Evolutionary conservation across 2,797 vertebrate species (phyloP).

Genomic region (Furcifer pardalis): DNA sequence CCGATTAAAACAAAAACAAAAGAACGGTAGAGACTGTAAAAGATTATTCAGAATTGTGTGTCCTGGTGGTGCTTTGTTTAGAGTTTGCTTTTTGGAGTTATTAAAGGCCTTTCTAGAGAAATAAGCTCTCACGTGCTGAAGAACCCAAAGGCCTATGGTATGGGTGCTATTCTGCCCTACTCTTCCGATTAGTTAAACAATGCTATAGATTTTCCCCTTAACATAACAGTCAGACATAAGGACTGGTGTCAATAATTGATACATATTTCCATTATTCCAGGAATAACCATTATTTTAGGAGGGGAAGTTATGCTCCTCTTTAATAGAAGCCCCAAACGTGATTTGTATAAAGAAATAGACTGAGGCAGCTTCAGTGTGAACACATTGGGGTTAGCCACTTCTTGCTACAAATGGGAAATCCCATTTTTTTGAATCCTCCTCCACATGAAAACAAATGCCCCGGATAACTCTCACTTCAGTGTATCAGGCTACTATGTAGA

Average conservation of each 20-base stretch:
- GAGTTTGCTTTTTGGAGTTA: constrained; percentile 29
- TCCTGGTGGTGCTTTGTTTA: constrained; percentile 58
- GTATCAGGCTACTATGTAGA: neutral
- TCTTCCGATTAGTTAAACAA: neutral
- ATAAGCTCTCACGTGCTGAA: neutral
- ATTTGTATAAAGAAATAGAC: neutral
- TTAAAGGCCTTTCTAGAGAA: neutral
- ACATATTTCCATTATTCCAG: neutral
- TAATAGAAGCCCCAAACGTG: neutral
- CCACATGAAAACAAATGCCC: neutral
- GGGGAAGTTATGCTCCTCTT: neutral
- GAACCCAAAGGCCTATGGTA: neutral
- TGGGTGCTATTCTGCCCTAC: neutral
- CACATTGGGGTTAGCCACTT: neutral
- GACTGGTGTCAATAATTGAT: neutral
- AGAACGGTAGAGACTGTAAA: neutral
- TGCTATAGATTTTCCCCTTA: neutral
- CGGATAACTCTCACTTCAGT: neutral
- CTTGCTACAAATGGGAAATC: neutral
- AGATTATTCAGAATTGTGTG: constrained; percentile 50
- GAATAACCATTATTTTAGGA: no score
- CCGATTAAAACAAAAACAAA: constrained; percentile 50
- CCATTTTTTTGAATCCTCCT: neutral
- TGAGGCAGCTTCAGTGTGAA: neutral
- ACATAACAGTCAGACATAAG: neutral